These are phyloP conservation scores for Narcine bancroftii DNA, from an alignment of 2,113 vertebrate species.

Conservation along the genomic window DNA sequence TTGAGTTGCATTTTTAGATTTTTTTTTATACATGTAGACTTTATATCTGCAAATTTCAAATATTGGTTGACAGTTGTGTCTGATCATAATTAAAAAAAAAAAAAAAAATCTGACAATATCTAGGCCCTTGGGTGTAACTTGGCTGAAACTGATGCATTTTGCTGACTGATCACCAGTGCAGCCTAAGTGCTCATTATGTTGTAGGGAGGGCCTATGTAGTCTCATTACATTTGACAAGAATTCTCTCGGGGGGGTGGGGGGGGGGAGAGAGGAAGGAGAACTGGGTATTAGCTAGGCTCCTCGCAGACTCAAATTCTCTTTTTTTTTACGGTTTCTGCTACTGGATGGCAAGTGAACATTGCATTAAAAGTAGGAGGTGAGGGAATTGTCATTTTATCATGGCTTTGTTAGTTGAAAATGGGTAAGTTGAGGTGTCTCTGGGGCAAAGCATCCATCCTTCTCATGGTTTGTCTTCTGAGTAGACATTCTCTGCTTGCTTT, in stretches of 20 bases:
- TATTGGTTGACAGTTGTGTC: neutral
- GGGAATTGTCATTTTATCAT: conserved; percentile 74
- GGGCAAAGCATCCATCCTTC: conserved; percentile 47
- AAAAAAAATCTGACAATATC: conserved; percentile 70
- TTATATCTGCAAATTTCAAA: neutral
- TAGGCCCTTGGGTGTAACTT: conserved; percentile 65
- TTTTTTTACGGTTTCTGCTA: conserved; percentile 67
- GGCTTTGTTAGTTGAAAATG: conserved; percentile 66
- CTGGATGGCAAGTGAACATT: conserved; percentile 10
- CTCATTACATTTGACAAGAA: conserved; percentile 77
- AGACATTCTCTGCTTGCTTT: conserved; percentile 34
- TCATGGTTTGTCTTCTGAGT: conserved; percentile 45
- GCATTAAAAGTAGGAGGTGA: conserved; percentile 62
- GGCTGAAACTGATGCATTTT: conserved; percentile 72
- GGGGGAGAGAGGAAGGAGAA: too few relatives aligned
- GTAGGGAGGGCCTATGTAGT: conserved; percentile 71
- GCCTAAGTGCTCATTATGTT: conserved; percentile 79
- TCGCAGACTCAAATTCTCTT: conserved; percentile 76
- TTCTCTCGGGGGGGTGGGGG: conserved; percentile 71
- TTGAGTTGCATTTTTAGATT: neutral
- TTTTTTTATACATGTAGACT: neutral
- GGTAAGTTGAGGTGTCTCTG: conserved; percentile 50
- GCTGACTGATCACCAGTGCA: conserved; percentile 69
- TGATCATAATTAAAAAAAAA: conserved; percentile 77
- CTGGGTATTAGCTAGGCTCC: conserved; percentile 71